Base-by-base conservation (phyloP, 1,140 invertebrate species). In the Drosophila athabasca region DNA sequence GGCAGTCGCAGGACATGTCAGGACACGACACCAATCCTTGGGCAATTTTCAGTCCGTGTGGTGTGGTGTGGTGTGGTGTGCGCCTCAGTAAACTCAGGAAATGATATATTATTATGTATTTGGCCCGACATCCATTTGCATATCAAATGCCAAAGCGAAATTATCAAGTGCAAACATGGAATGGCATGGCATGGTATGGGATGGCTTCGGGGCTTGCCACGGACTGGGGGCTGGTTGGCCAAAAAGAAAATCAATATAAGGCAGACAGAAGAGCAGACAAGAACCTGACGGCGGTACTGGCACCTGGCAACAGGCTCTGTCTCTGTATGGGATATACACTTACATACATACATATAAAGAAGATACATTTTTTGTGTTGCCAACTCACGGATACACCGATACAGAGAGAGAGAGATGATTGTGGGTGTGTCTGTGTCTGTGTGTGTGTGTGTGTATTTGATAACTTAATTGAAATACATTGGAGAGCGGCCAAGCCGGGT, bases 391-490 rank as follows among this genome's bases (percentile, higher is more conserved):
- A 59, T 59, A 66, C 61, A 71, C 49, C 2, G 26, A 73, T 59
- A 49, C 19, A 26, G 24, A 26, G 4, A 26, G 24, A 26, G 17
- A 31, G 26, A 29, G 26, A 29, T 29, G 26, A 29, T 19, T 19
- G 26, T 29, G 26, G 6, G 46, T 51, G n/a, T 22, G 43, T 41
- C 19, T 6, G 0, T n/a, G n/a, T n/a, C n/a, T 22, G 44, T 45
- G 31, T 49, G 29, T n/a, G 39, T 46, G 13, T 55, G 49, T 69
- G 29, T 76, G 48, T 77, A 70, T 87, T 78, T 85, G 82, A 85
- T 87, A 87, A 87, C 82, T 87, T 87, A 87, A 87, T 87, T 87
- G 82, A 87, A 85, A 82, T 78, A 87, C 83, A 79, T 79, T 84
- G 80, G 76, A 84, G 72, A 62, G 53, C 74, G 73, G 78, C 69